These are phyloP conservation scores for Drosophila barbarae DNA, from an alignment of 2,888 invertebrate species.

Conservation along the genomic window DNA sequence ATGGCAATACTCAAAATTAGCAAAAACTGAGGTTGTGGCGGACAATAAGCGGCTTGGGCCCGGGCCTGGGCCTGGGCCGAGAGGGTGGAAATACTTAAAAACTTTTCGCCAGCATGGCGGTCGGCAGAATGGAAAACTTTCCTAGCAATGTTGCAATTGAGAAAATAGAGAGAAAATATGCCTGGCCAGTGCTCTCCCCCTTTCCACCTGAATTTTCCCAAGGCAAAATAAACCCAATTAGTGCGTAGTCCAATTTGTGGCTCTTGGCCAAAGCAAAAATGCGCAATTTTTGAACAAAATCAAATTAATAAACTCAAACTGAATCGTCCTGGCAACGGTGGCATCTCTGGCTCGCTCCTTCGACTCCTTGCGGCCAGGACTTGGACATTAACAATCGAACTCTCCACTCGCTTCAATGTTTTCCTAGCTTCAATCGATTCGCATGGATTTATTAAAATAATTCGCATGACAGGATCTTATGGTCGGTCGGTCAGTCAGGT, in stretches of 20 bases:
- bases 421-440: conserved; percentile 2
- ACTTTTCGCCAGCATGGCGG: conserved; percentile 52
- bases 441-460: conserved; percentile 65
- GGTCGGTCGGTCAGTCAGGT: conserved; percentile 19
- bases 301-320: conserved; percentile 42
- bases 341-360: not conserved
- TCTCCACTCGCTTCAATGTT: conserved; percentile 33
- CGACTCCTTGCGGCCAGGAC: conserved; percentile 32
- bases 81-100: conserved; percentile 44
- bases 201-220: conserved; percentile 1
- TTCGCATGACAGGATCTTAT: conserved; percentile 53
- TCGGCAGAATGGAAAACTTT: conserved; percentile 58
- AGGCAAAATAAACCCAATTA: conserved; percentile 34
- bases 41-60: conserved; percentile 50
- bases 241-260: conserved; percentile 44
- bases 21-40: conserved; percentile 73
- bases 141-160: conserved; percentile 23
- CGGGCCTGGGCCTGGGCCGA: not conserved
- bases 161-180: conserved; percentile 44
- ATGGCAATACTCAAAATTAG: conserved; percentile 75
- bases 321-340: conserved; percentile 28
- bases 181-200: conserved; percentile 8
- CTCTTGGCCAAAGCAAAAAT: conserved; percentile 25
- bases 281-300: conserved; percentile 15
- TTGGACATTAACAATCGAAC: conserved; percentile 48